A percentile compares a stretch with the other conserved stretches of the same genome.
Evolutionary conservation across 2,888 invertebrate genomes (phyloP).

Genomic region (Anorthoa munda): DNA sequence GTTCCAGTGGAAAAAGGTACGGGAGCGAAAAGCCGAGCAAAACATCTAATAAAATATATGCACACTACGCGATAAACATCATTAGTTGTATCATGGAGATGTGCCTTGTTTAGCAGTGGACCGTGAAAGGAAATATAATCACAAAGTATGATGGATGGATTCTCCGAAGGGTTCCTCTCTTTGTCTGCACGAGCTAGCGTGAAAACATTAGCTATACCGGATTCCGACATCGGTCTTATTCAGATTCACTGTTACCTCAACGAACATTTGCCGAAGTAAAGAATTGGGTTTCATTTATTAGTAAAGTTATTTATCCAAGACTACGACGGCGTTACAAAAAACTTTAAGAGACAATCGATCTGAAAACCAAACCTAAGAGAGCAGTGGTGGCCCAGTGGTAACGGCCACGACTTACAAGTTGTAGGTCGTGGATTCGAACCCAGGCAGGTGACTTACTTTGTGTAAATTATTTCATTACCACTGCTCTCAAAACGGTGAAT

Average conservation of each 20-base stretch:
- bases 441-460: too few relatives aligned
- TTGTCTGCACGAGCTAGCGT: neutral
- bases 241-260: constrained; percentile 9
- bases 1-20: too few relatives aligned
- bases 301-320: neutral
- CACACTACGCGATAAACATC: neutral
- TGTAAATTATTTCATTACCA: too few relatives aligned
- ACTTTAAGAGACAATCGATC: neutral
- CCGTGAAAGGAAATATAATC: constrained; percentile 30
- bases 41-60: neutral
- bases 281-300: neutral
- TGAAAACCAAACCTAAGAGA: neutral
- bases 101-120: neutral
- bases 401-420: too few relatives aligned
- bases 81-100: constrained; percentile 10
- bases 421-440: too few relatives aligned
- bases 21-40: too few relatives aligned
- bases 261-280: neutral
- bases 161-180: constrained; percentile 5
- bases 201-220: neutral
- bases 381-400: too few relatives aligned
- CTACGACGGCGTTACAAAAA: neutral
- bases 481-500: too few relatives aligned
- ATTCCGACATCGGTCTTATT: constrained; percentile 18
- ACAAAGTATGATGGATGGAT: constrained; percentile 40